These are phyloP conservation scores for Trachelus iudaicus DNA, from an alignment of 2,888 invertebrate species.

Conservation along the genomic window DNA sequence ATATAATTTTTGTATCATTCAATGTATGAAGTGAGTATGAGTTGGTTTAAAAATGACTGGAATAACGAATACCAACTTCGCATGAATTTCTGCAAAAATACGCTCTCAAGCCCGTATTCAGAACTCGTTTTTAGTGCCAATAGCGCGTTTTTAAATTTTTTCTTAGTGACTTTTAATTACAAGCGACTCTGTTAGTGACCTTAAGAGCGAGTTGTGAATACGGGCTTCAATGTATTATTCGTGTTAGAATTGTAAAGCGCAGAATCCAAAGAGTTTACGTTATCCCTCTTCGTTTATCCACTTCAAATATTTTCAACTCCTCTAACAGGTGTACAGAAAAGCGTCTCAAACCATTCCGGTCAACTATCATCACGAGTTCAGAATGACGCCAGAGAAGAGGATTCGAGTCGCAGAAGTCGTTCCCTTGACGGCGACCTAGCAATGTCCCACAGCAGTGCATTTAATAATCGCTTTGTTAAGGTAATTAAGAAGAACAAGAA, in stretches of 20 bases:
- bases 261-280: not conserved
- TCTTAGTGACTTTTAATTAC: too few species aligned
- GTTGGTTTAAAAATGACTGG: not conserved
- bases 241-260: not conserved
- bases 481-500: not conserved
- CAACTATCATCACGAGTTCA: constrained; percentile 20
- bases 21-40: not conserved
- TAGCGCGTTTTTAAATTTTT: too few species aligned
- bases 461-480: not conserved
- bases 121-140: too few species aligned
- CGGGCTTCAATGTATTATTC: not conserved
- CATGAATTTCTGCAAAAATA: not conserved
- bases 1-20: not conserved
- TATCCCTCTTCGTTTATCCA: not conserved
- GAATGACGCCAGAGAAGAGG: constrained; percentile 18
- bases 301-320: not conserved
- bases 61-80: not conserved
- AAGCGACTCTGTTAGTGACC: too few species aligned
- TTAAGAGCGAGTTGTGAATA: too few species aligned
- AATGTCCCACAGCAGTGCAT: constrained; percentile 1
- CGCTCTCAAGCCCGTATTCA: too few species aligned
- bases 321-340: constrained; percentile 29
- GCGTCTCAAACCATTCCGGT: constrained; percentile 15
- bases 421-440: constrained; percentile 51
- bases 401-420: constrained; percentile 50